These are phyloP conservation scores for Sminthurides aquaticus DNA, from an alignment of 2,888 invertebrate species.

Conservation along the genomic window DNA sequence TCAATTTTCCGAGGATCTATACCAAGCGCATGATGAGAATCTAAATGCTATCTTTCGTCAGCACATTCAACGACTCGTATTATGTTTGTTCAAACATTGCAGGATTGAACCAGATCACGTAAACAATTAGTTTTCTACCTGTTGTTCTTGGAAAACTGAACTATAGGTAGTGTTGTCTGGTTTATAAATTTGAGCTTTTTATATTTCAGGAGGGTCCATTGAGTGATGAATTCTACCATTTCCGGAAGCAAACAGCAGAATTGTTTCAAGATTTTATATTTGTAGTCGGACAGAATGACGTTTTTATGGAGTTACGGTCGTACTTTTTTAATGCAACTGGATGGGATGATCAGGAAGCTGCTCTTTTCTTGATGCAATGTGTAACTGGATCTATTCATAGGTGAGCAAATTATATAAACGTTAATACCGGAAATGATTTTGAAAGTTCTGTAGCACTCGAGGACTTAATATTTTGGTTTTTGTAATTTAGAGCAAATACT, in stretches of 20 bases:
- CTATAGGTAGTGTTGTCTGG: too few relatives aligned
- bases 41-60: conserved; percentile 79
- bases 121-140: too few relatives aligned
- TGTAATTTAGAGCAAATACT: conserved; percentile 61
- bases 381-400: conserved; percentile 35
- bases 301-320: conserved; percentile 33
- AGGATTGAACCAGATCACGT: conserved; percentile 92
- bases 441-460: too few relatives aligned
- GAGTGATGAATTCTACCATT: conserved; percentile 75
- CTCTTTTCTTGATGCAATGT: conserved; percentile 37
- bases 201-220: conserved; percentile 62
- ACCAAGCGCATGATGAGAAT: conserved; percentile 73
- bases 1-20: conserved; percentile 85
- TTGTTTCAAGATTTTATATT: conserved; percentile 94
- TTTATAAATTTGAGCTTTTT: too few relatives aligned
- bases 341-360: conserved; percentile 41
- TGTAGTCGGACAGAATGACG: conserved; percentile 62
- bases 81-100: conserved; percentile 82
- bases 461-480: too few relatives aligned
- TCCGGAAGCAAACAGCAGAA: conserved; percentile 79
- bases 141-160: neutral
- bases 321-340: conserved; percentile 24
- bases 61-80: conserved; percentile 81
- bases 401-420: too few relatives aligned
- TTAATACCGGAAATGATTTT: too few relatives aligned